A percentile compares a stretch with the other conserved stretches of the same genome.
phyloP scores from a whole-genome alignment of 30 jellyfish, hydroid and myxozoan genomes.

The Cassiopea xamachana region DNA sequence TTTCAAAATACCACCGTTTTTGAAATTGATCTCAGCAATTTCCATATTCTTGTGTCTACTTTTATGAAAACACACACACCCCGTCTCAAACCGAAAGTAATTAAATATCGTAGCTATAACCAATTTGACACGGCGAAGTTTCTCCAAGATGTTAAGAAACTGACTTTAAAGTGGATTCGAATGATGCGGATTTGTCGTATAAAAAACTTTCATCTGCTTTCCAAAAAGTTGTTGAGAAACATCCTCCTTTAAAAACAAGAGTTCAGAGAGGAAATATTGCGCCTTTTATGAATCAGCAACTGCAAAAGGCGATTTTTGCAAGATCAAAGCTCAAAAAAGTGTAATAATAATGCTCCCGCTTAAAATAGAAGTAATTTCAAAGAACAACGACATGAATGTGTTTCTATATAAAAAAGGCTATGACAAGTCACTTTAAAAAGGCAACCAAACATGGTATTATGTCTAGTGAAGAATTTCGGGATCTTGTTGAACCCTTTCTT shows the following conservation, averaged over 20 bases:
- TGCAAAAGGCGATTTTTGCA: constrained; percentile 36
- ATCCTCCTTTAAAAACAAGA: constrained; percentile 30
- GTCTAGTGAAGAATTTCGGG: constrained; percentile 46
- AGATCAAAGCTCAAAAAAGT: constrained; percentile 39
- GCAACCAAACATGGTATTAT: constrained; percentile 41
- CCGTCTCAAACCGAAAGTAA: constrained; percentile 56
- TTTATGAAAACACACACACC: constrained; percentile 56
- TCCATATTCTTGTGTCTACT: constrained; percentile 37
- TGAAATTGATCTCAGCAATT: constrained; percentile 52
- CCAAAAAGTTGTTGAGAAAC: constrained; percentile 14
- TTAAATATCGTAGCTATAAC: constrained; percentile 43
- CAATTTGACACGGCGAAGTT: constrained; percentile 28
- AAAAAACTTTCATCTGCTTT: constrained; percentile 27
- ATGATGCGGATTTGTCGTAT: constrained; percentile 34
- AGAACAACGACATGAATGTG: constrained; percentile 52
- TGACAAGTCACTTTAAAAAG: constrained; percentile 42
- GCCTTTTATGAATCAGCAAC: constrained; percentile 47
- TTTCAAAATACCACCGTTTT: constrained; percentile 36
- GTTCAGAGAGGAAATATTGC: constrained; percentile 51
- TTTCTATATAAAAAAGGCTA: constrained; percentile 42
- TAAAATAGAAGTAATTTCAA: constrained; percentile 38
- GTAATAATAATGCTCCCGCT: constrained; percentile 26
- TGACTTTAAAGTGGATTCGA: constrained; percentile 35
- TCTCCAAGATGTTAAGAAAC: constrained; percentile 51
- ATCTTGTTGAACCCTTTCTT: constrained; percentile 40